A percentile compares a stretch with the other conserved stretches of the same genome.
phyloP scores from a whole-genome alignment of 2,888 invertebrate genomes.

The Drosophila atroscutellata region DNA sequence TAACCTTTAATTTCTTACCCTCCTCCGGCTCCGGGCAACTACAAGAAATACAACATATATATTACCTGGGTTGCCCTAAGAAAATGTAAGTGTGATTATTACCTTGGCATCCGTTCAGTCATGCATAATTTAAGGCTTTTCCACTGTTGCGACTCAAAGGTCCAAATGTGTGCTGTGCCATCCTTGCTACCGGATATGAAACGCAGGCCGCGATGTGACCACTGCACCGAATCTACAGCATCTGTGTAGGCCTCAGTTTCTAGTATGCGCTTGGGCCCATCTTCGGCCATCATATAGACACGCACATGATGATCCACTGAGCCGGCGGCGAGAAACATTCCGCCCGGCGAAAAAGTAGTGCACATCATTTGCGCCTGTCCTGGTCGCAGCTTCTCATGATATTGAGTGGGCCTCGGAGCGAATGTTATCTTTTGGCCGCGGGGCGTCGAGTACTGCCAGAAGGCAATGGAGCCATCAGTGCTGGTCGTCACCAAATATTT shows the following conservation, averaged over 20 bases:
- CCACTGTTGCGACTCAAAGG: conserved; percentile 96
- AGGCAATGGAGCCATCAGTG: conserved; percentile 98
- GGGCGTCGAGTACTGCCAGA: conserved; percentile 93
- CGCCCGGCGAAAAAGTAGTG: conserved; percentile 94
- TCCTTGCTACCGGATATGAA: conserved; percentile 98
- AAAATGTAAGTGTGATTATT: conserved; percentile 17
- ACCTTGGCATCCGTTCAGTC: conserved; percentile 88
- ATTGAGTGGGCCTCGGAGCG: conserved; percentile 94
- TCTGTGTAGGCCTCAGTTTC: conserved; percentile 88
- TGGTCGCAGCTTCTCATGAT: conserved; percentile 95
- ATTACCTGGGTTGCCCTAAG: not conserved
- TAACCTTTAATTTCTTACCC: conserved; percentile 90
- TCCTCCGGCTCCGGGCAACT: conserved; percentile 86
- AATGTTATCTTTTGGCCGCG: conserved; percentile 87
- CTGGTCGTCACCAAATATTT: conserved; percentile 97
- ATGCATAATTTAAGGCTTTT: conserved; percentile 90
- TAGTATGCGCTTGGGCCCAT: conserved; percentile 90
- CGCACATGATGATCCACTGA: conserved; percentile 97
- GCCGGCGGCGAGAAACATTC: conserved; percentile 96
- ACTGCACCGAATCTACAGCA: conserved; percentile 97
- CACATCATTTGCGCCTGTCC: conserved; percentile 98
- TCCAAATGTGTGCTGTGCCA: conserved; percentile 97
- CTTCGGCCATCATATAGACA: conserved; percentile 94
- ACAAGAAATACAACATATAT: not conserved
- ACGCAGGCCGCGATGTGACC: conserved; percentile 94